Evolutionary conservation across 1,140 invertebrate genomes (phyloP).

Genomic region (Meteorus sp.): DNA sequence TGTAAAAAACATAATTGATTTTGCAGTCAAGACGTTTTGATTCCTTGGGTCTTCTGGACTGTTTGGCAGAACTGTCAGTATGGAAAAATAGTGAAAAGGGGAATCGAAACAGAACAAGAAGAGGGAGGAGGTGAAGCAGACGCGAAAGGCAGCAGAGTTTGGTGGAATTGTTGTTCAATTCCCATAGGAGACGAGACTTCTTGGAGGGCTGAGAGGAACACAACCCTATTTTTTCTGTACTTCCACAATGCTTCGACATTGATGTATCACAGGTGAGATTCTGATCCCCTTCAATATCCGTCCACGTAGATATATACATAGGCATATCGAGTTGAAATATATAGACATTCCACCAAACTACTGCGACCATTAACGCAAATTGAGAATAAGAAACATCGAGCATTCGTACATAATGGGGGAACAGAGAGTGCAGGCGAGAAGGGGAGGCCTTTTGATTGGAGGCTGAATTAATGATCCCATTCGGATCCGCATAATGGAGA

Average conservation of each 20-base stretch:
- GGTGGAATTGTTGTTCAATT: slow-evolving; percentile 26
- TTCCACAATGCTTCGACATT: slow-evolving; percentile 30
- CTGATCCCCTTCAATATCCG: slow-evolving; percentile 32
- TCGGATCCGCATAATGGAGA: slow-evolving; percentile 35
- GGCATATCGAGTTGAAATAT: slow-evolving; percentile 11
- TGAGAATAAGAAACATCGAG: slow-evolving; percentile 35
- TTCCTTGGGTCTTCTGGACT: background rate
- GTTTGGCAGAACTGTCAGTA: background rate
- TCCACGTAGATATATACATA: slow-evolving; percentile 14
- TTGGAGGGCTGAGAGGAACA: slow-evolving; percentile 1
- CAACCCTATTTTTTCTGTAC: slow-evolving; percentile 27
- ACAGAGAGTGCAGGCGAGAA: too few species aligned
- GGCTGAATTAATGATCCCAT: slow-evolving; percentile 35
- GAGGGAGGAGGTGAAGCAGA: background rate
- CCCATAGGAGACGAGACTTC: slow-evolving; percentile 8
- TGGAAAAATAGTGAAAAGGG: too few species aligned
- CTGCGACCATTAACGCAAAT: slow-evolving; percentile 34
- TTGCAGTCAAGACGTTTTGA: slow-evolving; percentile 14
- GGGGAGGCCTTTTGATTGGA: slow-evolving; percentile 14
- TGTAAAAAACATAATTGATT: slow-evolving; percentile 21
- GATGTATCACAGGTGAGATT: slow-evolving; percentile 44
- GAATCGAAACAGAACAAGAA: background rate
- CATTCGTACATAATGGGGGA: slow-evolving; percentile 14
- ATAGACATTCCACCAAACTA: slow-evolving; percentile 9
- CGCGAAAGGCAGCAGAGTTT: background rate